A percentile compares a stretch with the other conserved stretches of the same genome.
Evolutionary conservation across 2,888 invertebrate species (phyloP).

Genomic region (Arctia plantaginis): DNA sequence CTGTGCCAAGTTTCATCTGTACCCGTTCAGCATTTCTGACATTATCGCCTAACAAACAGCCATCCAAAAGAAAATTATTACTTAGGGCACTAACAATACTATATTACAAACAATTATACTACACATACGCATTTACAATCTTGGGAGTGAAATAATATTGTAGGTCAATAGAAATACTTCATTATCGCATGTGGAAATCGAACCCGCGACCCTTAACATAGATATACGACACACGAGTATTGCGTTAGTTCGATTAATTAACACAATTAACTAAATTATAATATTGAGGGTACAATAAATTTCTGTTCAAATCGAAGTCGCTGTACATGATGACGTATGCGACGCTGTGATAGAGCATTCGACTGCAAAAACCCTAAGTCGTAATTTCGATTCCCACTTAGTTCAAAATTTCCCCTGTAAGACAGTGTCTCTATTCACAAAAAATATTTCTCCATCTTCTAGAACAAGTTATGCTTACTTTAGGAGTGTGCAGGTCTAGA

Average conservation of each 20-base stretch:
- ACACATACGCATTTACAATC: not conserved
- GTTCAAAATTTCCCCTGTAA: no score
- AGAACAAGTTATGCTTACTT: no score
- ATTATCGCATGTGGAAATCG: constrained; percentile 6
- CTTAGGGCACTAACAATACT: not conserved
- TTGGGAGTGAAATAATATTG: not conserved
- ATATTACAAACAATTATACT: not conserved
- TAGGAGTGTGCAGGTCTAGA: no score
- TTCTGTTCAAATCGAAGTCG: not conserved
- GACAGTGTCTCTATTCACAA: no score
- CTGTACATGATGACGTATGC: not conserved
- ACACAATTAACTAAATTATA: not conserved
- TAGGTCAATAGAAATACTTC: constrained; percentile 5
- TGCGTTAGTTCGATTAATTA: not conserved
- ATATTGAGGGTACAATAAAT: not conserved
- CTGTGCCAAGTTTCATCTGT: no score
- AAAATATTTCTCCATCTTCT: no score
- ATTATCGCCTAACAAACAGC: not conserved
- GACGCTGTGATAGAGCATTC: not conserved
- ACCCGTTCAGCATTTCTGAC: not conserved
- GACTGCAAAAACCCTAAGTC: not conserved
- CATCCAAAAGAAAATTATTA: not conserved
- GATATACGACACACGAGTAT: not conserved
- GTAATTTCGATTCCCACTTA: not conserved
- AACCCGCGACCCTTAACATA: constrained; percentile 4